Percentiles rank a stretch among this genome's conserved stretches.
phyloP scores from a whole-genome alignment of 2,113 vertebrate species.

The Scophthalmus maximus region DNA sequence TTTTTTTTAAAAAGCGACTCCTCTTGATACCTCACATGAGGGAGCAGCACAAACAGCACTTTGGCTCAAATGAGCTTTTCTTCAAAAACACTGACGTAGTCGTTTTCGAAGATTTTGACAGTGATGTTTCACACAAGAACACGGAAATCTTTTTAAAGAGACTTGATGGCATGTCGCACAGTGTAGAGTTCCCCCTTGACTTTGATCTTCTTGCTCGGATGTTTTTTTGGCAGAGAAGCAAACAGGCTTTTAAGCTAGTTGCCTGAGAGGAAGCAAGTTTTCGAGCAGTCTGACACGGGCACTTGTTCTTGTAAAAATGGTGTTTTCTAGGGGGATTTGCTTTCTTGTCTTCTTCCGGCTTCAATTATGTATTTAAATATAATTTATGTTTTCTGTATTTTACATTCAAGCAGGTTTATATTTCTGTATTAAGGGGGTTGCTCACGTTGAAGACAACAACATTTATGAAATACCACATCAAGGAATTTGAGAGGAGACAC shows the following conservation, averaged over 20 bases:
- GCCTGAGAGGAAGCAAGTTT: slow-evolving; percentile 41
- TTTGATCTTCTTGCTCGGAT: slow-evolving; percentile 64
- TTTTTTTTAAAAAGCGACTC: background rate
- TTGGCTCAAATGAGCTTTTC: slow-evolving; percentile 10
- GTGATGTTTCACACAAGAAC: slow-evolving; percentile 18
- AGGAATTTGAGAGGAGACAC: no score
- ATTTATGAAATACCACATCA: no score
- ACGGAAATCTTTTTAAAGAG: slow-evolving; percentile 34
- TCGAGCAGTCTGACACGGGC: slow-evolving; percentile 14
- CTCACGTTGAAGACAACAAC: no score
- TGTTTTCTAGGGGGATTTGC: no score
- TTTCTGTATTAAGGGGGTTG: no score
- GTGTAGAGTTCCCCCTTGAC: slow-evolving; percentile 30
- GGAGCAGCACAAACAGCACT: slow-evolving; percentile 7
- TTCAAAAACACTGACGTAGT: background rate
- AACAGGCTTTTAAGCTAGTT: slow-evolving; percentile 61
- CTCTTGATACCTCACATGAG: slow-evolving; percentile 18
- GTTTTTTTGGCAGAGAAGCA: slow-evolving; percentile 49
- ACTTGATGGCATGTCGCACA: slow-evolving; percentile 44
- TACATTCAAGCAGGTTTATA: no score
- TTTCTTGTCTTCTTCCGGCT: no score
- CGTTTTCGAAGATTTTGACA: slow-evolving; percentile 21
- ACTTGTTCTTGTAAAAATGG: no score
- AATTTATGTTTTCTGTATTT: no score
- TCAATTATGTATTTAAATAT: no score